Evolutionary conservation across 2,797 vertebrate genomes (phyloP), one percentile per base, ranked within the genome.

Genomic region (Anguilla obscura): DNA sequence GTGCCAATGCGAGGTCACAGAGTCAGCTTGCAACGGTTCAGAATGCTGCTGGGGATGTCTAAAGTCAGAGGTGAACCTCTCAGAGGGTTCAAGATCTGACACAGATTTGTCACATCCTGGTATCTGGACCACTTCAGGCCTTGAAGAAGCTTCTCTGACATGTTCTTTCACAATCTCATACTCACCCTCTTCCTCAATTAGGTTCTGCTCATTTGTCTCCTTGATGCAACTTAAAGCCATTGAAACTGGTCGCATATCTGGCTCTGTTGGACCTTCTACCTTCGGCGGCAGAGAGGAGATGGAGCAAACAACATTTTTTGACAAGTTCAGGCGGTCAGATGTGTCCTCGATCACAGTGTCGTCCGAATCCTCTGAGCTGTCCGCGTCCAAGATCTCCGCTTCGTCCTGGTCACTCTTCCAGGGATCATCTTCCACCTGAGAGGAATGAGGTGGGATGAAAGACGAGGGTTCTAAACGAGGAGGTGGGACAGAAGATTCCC

Each of bases 281-380:
- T 90, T 89, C 2, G 85, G 48, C 7, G 76, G 24, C 89, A 66
- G 33, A 63, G 87, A 86, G 0, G 88, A 24, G 30, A 83, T 6
- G 36, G 89, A 14, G 1, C 89, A 74, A 2, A 54, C 50, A 10
- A 90, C 33, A 30, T 33, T 63, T 86, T 36, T 85, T 21, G 30
- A 58, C 40, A 85, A 69, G 52, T 88, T 85, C 21, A 87, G 86
- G 85, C 86, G 84, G 69, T 87, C 88, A 24, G 76, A 74, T 0
- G 91, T 88, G 30, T 97, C 97, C 92, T 97, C 97, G 91, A 97
- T 97, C 27, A 98, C 97, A 0, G 97, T 98, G 91, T 98, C 97
- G 33, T 98, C 97, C 0, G 98, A 99, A 30, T 98, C 98, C 16
- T 96, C 97, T 27, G 98, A 99, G 90, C 97, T 98, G 87, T 98